Percentiles rank a stretch among this genome's conserved stretches.
These are phyloP conservation scores for Otolemur crassicaudatus DNA, from an alignment of 2,797 vertebrate genomes.

Conservation along the genomic window DNA sequence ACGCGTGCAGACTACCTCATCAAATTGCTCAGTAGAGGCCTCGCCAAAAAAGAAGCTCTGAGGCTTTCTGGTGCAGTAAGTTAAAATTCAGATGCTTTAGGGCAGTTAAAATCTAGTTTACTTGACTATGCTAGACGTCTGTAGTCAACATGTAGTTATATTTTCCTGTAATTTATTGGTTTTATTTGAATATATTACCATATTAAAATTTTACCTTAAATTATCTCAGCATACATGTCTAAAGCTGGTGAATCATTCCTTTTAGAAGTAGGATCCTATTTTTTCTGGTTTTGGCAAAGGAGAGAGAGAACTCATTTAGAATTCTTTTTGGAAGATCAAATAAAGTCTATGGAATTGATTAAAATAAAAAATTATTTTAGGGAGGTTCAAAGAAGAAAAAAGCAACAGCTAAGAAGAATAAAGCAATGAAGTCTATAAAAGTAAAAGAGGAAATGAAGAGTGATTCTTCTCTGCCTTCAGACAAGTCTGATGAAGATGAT, in stretches of 20 bases:
- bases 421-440: conserved; percentile 92
- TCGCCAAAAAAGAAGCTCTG: conserved; percentile 96
- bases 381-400: conserved; percentile 96
- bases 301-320: background rate
- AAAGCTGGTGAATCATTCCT: background rate
- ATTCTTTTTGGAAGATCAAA: background rate
- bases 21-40: conserved; percentile 97
- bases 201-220: background rate
- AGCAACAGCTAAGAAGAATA: conserved; percentile 94
- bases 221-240: background rate
- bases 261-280: background rate
- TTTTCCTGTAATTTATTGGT: conserved; percentile 25
- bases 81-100: conserved; percentile 62
- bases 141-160: background rate
- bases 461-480: conserved; percentile 94
- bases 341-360: background rate
- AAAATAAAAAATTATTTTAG: conserved; percentile 86
- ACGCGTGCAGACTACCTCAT: conserved; percentile 99
- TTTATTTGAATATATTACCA: conserved; percentile 21
- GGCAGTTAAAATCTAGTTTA: background rate
- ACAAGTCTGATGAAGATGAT: conserved; percentile 96
- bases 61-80: conserved; percentile 95
- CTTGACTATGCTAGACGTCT: background rate
- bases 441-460: conserved; percentile 94
- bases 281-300: background rate